Percentiles rank a stretch among this genome's conserved stretches.
phyloP scores from a whole-genome alignment of 2,888 invertebrate species.

The Trissonchulus sp. region DNA sequence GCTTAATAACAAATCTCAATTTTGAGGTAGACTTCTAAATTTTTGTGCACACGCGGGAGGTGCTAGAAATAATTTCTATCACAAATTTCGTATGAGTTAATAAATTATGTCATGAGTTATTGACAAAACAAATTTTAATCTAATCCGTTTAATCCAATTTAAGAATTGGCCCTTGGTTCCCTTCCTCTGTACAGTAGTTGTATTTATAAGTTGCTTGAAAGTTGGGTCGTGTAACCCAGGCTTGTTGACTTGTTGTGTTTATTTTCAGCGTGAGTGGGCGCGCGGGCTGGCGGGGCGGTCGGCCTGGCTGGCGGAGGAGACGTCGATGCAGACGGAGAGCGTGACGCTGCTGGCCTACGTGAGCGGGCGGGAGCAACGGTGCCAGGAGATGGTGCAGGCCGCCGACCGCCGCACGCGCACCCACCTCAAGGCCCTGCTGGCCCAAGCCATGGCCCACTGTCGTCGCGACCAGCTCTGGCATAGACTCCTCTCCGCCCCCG shows the following conservation, averaged over 20 bases:
- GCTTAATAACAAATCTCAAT: too few relatives aligned
- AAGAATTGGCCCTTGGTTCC: not conserved
- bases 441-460: slow-evolving; percentile 37
- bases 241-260: not conserved
- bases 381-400: slow-evolving; percentile 35
- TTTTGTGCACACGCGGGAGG: too few relatives aligned
- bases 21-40: too few relatives aligned
- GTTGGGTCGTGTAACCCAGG: not conserved
- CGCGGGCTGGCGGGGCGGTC: not conserved
- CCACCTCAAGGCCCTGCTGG: slow-evolving; percentile 29
- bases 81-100: too few relatives aligned
- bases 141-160: not conserved
- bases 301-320: not conserved
- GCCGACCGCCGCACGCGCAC: slow-evolving; percentile 29
- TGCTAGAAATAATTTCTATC: too few relatives aligned
- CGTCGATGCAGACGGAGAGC: slow-evolving; percentile 29
- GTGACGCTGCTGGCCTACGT: slow-evolving; percentile 44
- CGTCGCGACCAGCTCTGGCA: slow-evolving; percentile 35
- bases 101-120: too few relatives aligned
- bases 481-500: not conserved
- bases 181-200: not conserved
- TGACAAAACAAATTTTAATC: too few relatives aligned
- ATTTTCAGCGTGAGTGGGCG: not conserved
- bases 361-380: slow-evolving; percentile 38
- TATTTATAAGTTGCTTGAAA: not conserved